Evolutionary conservation across 1,140 invertebrate genomes (phyloP).

Genomic region (Trachymyrmex septentrionalis): DNA sequence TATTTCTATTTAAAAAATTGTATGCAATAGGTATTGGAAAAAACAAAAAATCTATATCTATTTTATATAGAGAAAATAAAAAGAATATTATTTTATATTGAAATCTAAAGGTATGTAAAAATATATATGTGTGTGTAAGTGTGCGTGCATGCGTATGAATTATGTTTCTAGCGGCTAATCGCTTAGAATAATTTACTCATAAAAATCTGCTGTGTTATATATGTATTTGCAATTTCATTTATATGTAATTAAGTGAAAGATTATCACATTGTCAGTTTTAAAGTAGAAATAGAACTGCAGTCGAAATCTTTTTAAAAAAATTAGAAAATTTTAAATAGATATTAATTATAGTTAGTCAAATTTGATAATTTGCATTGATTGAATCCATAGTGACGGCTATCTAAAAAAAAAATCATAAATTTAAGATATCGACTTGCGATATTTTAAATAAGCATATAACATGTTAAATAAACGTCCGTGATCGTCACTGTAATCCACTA

Average conservation of each 20-base stretch:
- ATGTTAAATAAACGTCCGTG: not conserved
- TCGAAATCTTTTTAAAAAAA: not conserved
- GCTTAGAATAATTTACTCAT: conserved; percentile 15
- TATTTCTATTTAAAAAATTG: conserved; percentile 27
- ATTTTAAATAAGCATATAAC: conserved; percentile 2
- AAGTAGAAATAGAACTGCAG: not conserved
- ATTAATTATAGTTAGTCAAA: not conserved
- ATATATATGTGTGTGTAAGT: not conserved
- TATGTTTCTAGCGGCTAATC: conserved; percentile 1
- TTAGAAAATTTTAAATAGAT: not conserved
- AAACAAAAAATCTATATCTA: conserved; percentile 11
- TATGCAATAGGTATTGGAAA: not conserved
- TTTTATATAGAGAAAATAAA: not conserved
- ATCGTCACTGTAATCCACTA: not conserved
- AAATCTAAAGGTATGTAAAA: conserved; percentile 16
- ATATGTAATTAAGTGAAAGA: not conserved
- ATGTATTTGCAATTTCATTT: conserved; percentile 4
- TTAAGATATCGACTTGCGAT: not conserved
- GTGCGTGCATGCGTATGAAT: conserved; percentile 28
- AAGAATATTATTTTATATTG: not conserved
- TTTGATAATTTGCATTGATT: not conserved
- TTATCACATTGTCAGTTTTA: not conserved
- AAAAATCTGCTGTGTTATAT: not conserved
- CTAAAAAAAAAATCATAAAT: not conserved
- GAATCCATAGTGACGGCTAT: not conserved